phyloP scores from a whole-genome alignment of 2,888 invertebrate species.

The Dynastes tityus region DNA sequence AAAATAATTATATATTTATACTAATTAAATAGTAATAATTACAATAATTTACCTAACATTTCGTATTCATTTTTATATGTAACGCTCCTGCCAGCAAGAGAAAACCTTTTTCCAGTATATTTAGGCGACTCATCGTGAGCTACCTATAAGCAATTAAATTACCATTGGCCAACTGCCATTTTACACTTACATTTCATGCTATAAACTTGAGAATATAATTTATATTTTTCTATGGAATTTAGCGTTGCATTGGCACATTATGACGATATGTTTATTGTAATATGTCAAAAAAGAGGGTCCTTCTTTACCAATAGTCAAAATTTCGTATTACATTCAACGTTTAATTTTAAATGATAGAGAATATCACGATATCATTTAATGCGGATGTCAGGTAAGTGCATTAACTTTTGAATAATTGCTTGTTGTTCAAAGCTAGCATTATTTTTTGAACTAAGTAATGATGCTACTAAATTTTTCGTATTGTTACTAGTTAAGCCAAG shows the following conservation, averaged over 20 bases:
- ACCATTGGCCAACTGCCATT: slow-evolving; percentile 44
- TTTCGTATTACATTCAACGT: not conserved
- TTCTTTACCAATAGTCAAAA: not conserved
- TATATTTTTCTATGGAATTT: slow-evolving; percentile 17
- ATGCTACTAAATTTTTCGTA: too few species aligned
- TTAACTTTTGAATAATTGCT: too few species aligned
- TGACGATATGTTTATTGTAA: slow-evolving; percentile 33
- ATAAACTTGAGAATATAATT: slow-evolving; percentile 36
- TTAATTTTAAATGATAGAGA: too few species aligned
- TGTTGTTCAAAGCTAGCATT: too few species aligned
- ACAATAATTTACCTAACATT: slow-evolving; percentile 49
- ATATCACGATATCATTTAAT: too few species aligned
- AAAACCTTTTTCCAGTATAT: slow-evolving; percentile 43
- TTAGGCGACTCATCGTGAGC: slow-evolving; percentile 11
- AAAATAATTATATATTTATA: slow-evolving; percentile 50
- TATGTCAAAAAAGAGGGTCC: slow-evolving; percentile 7
- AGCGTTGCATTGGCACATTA: slow-evolving; percentile 39
- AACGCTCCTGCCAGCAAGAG: slow-evolving; percentile 58
- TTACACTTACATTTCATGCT: slow-evolving; percentile 46
- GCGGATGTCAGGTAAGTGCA: too few species aligned
- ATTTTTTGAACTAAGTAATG: too few species aligned
- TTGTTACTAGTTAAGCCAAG: too few species aligned
- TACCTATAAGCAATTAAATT: slow-evolving; percentile 29
- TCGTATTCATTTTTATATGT: slow-evolving; percentile 39
- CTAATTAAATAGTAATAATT: slow-evolving; percentile 46